phyloP scores from a whole-genome alignment of 2,113 vertebrate genomes.

The Pachycephala philippinensis region DNA sequence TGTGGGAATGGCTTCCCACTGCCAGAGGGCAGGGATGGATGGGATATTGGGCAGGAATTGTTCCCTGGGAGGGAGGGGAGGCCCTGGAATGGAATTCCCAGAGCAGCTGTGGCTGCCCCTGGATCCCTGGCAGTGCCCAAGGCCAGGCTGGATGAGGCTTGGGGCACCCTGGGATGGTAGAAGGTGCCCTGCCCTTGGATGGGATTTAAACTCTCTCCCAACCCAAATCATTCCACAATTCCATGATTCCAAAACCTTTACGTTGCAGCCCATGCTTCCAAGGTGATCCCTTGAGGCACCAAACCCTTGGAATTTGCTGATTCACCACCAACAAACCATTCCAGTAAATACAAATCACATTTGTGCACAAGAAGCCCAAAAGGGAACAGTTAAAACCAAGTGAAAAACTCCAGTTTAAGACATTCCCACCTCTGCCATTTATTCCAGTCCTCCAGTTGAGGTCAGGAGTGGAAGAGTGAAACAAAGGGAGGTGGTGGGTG shows the following conservation, averaged over 20 bases:
- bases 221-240: background rate
- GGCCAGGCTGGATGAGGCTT: background rate
- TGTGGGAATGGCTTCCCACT: fast-evolving
- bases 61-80: background rate
- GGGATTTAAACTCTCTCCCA: background rate
- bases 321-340: background rate
- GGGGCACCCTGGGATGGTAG: background rate
- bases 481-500: background rate
- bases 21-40: background rate
- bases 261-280: background rate
- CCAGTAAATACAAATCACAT: background rate
- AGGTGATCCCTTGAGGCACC: background rate
- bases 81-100: background rate
- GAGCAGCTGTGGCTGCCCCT: background rate
- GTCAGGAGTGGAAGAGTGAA: background rate
- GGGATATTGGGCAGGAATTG: background rate
- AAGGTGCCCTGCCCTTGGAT: background rate
- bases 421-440: background rate
- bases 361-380: no score
- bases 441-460: background rate
- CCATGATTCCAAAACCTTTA: background rate
- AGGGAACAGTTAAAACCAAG: background rate
- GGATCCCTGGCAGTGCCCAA: background rate
- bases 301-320: background rate
- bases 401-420: background rate